Evolutionary conservation across 2,113 vertebrate genomes (phyloP).

Genomic region (Azemiops feae): DNA sequence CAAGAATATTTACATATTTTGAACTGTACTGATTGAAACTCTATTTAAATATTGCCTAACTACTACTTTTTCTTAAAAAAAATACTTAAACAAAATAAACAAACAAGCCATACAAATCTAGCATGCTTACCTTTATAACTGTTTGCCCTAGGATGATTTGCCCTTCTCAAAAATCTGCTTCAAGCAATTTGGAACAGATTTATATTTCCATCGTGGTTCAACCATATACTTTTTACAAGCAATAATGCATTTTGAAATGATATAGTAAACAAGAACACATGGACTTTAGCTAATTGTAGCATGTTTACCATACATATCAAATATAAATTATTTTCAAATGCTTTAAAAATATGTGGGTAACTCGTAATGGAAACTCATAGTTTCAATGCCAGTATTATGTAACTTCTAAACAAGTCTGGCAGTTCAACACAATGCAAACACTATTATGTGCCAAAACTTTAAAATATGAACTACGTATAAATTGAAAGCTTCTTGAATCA

Average conservation of each 20-base stretch:
- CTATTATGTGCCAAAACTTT: constrained; percentile 62
- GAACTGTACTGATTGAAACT: background rate
- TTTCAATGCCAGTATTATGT: constrained; percentile 41
- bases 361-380: background rate
- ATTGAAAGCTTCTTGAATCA: constrained; percentile 68
- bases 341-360: background rate
- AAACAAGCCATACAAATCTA: background rate
- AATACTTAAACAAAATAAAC: background rate
- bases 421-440: constrained; percentile 48
- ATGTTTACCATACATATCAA: background rate
- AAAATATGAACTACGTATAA: constrained; percentile 64
- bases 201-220: background rate
- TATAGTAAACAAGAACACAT: background rate
- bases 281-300: background rate
- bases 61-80: background rate
- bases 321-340: constrained; percentile 1
- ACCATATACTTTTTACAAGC: background rate
- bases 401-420: constrained; percentile 30
- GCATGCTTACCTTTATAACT: background rate
- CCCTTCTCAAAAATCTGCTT: background rate
- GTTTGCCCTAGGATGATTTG: background rate
- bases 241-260: background rate
- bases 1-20: background rate
- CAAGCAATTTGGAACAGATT: background rate
- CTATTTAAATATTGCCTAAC: background rate